Percentiles rank a stretch among this genome's conserved stretches.
Conservation (phyloP, 2,888 invertebrate species). For the Drosophila meridionalis region DNA sequence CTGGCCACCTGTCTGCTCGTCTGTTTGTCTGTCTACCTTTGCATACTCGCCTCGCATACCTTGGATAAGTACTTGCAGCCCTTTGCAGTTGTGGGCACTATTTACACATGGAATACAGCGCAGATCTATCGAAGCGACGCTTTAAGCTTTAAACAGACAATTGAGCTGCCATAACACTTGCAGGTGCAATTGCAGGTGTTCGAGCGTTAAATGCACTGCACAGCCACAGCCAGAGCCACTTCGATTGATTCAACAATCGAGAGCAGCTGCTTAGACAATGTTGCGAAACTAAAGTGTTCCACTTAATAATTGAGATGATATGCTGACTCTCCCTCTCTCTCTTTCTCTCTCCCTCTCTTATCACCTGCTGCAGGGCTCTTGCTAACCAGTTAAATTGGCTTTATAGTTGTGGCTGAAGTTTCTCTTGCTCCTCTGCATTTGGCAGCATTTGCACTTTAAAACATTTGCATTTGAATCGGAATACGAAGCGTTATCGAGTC, state of each 20-base stretch:
- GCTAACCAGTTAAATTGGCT: slow-evolving; percentile 47
- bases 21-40: slow-evolving; percentile 23
- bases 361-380: neutral
- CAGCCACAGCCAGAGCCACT: slow-evolving; percentile 18
- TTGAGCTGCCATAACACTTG: neutral
- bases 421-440: slow-evolving; percentile 6
- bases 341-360: neutral
- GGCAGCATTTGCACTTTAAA: slow-evolving; percentile 52
- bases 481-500: slow-evolving; percentile 31
- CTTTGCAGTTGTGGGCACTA: slow-evolving; percentile 31
- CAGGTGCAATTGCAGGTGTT: slow-evolving; percentile 29
- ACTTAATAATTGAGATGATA: slow-evolving; percentile 7
- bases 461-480: slow-evolving; percentile 66
- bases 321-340: neutral
- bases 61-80: slow-evolving; percentile 52
- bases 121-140: slow-evolving; percentile 48
- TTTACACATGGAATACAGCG: slow-evolving; percentile 55
- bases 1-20: slow-evolving; percentile 14
- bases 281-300: neutral
- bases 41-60: slow-evolving; percentile 36
- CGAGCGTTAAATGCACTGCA: slow-evolving; percentile 62
- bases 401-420: slow-evolving; percentile 47
- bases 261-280: neutral
- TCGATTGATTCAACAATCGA: neutral
- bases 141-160: slow-evolving; percentile 46